These are phyloP conservation scores for Aegithalos caudatus DNA, from an alignment of 2,113 vertebrate genomes.

Conservation along the genomic window DNA sequence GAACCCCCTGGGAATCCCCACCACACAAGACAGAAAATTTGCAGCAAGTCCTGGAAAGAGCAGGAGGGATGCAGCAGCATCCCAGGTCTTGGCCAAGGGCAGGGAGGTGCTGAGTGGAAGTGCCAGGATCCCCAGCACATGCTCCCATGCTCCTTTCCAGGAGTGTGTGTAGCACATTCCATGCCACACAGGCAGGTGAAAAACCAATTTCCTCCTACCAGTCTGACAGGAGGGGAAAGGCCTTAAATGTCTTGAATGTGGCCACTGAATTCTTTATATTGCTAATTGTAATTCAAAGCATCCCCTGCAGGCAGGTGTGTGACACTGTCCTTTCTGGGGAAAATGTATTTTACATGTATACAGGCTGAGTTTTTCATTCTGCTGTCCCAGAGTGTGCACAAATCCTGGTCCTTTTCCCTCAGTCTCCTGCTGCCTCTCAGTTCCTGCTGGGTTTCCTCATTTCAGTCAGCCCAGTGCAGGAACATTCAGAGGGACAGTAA, in stretches of 20 bases:
- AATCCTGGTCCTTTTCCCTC: neutral
- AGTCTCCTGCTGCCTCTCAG: neutral
- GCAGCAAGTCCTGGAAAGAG: neutral
- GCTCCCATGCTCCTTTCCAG: neutral
- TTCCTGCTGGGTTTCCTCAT: neutral
- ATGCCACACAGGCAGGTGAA: neutral
- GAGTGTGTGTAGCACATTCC: rapidly evolving
- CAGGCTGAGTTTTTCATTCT: neutral
- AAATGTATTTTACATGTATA: neutral
- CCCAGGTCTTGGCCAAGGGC: neutral
- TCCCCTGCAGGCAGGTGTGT: neutral
- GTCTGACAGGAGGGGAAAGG: neutral
- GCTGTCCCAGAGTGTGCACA: neutral
- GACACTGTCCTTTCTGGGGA: neutral
- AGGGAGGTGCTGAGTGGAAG: neutral
- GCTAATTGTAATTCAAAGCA: neutral
- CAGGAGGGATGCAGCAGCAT: neutral
- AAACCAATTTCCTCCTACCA: neutral
- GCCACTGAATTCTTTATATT: neutral
- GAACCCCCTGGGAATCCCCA: neutral
- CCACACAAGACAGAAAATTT: neutral
- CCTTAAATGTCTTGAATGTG: neutral
- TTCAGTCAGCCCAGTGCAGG: neutral
- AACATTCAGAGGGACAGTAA: neutral
- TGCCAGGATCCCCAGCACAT: neutral